Percentiles rank a stretch among this genome's conserved stretches.
phyloP scores from a whole-genome alignment of 1,140 invertebrate genomes.

The Colletes latitarsis region DNA sequence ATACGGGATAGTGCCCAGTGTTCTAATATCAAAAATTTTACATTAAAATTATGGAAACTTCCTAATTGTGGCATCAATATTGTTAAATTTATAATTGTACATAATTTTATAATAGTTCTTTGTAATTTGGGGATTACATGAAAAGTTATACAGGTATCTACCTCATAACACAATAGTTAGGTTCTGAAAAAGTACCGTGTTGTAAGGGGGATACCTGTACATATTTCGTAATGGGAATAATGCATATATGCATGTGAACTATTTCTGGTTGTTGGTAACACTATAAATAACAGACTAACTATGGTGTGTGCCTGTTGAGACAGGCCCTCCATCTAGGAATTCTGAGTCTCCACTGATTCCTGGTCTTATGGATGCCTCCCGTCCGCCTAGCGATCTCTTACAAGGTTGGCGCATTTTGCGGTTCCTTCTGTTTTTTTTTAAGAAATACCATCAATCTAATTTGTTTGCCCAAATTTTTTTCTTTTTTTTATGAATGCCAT shows the following conservation, averaged over 20 bases:
- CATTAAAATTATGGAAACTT: slow-evolving; percentile 9
- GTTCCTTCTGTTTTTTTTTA: slow-evolving; percentile 62
- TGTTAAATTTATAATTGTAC: slow-evolving; percentile 9
- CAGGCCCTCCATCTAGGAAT: slow-evolving; percentile 83
- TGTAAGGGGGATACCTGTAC: too few species aligned
- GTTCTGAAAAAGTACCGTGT: too few species aligned
- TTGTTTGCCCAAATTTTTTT: slow-evolving; percentile 41
- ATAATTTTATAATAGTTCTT: slow-evolving; percentile 15
- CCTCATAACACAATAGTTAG: too few species aligned
- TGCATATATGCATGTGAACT: slow-evolving; percentile 36
- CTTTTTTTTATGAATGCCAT: slow-evolving; percentile 10
- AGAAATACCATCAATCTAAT: slow-evolving; percentile 38
- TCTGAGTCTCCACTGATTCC: slow-evolving; percentile 83
- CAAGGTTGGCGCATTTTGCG: slow-evolving; percentile 78
- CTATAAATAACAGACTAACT: slow-evolving; percentile 68
- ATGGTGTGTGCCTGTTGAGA: slow-evolving; percentile 74
- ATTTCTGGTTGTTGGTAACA: slow-evolving; percentile 50
- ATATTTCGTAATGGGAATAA: slow-evolving; percentile 18
- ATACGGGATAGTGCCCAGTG: slow-evolving; percentile 7
- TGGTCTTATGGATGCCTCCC: slow-evolving; percentile 82
- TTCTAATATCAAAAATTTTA: slow-evolving; percentile 16
- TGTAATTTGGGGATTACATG: neutral
- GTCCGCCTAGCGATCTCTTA: slow-evolving; percentile 82
- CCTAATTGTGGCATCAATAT: slow-evolving; percentile 5
- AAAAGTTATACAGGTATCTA: neutral